Evolutionary conservation across 2,113 vertebrate genomes (phyloP), one percentile per base, ranked within the genome.

Genomic region (Ceuthmochares aereus): DNA sequence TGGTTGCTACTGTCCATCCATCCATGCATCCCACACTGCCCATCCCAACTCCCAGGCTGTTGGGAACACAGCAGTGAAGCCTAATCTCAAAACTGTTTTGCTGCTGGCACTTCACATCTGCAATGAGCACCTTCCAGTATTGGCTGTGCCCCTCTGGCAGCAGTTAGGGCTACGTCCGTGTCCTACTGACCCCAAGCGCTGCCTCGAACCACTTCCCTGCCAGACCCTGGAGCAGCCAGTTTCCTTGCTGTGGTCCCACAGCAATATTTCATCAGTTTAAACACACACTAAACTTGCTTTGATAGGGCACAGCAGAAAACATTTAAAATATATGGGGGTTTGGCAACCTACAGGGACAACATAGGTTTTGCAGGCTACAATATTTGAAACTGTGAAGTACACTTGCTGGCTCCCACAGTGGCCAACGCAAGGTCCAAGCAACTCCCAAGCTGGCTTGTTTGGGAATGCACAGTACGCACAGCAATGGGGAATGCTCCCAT

Each of bases 401-500:
- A 5, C 21, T 36, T 21, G 30, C 36, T 22, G 45, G 27, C 16
- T 51, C 21, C 21, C 2, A 7, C 45, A 2, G 12, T 7, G 60
- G 37, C 49, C 5, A 4, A 63, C 47, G 51, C 2, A 45, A 82
- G 45, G 10, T 30, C 40, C 0, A 0, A 56, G 77, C 76, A 79
- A 49, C 1, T 42, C 70, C 75, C 19, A 4, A 20, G 40, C 4
- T 0, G 2, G 32, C 15, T 49, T 3, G 0, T 9, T 1, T 0
- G n/a, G 87, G 47, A 80, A 16, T 0, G 22, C 62, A 22, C 21
- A 22, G 56, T 0, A 3, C 3, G 5, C 0, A 14, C 0, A 45
- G 67, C 26, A 20, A 11, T 0, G 32, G 30, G 52, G 36, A 76
- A 63, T 0, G n/a, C 22, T 63, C 42, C 63, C 43, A 18, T 6